phyloP scores from a whole-genome alignment of 2,113 vertebrate species.

The Oreochromis spilurus region DNA sequence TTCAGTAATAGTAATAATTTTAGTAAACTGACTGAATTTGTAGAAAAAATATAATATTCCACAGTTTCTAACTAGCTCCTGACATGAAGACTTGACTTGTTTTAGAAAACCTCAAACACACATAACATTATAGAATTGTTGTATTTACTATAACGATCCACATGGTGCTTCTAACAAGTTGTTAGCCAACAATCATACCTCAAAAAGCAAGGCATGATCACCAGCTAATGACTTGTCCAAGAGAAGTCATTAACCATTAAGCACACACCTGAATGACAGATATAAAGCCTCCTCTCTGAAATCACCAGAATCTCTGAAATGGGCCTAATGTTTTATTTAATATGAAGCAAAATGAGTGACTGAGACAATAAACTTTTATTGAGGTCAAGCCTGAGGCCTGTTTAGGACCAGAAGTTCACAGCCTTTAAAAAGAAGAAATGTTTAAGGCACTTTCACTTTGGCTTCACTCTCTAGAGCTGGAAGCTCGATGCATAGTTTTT shows the following conservation, averaged over 20 bases:
- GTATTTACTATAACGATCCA: neutral
- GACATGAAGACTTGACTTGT: neutral
- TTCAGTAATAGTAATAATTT: neutral
- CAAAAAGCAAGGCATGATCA: neutral
- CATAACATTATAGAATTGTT: neutral
- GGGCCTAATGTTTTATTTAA: neutral
- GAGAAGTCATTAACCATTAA: neutral
- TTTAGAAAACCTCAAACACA: neutral
- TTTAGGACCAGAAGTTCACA: neutral
- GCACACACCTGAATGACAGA: neutral
- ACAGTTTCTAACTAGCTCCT: neutral
- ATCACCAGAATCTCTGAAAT: neutral
- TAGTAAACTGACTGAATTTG: neutral
- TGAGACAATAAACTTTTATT: neutral
- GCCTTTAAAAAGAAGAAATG: neutral
- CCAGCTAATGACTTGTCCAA: neutral
- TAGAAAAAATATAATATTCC: neutral
- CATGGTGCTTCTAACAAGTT: neutral
- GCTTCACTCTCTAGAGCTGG: neutral
- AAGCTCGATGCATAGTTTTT: neutral
- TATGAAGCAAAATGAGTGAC: neutral
- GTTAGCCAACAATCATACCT: neutral
- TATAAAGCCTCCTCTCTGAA: neutral
- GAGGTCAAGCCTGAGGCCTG: neutral
- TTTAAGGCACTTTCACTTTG: neutral